Base-by-base conservation (phyloP, 1,140 invertebrate species). In the Globodera ellingtonae region DNA sequence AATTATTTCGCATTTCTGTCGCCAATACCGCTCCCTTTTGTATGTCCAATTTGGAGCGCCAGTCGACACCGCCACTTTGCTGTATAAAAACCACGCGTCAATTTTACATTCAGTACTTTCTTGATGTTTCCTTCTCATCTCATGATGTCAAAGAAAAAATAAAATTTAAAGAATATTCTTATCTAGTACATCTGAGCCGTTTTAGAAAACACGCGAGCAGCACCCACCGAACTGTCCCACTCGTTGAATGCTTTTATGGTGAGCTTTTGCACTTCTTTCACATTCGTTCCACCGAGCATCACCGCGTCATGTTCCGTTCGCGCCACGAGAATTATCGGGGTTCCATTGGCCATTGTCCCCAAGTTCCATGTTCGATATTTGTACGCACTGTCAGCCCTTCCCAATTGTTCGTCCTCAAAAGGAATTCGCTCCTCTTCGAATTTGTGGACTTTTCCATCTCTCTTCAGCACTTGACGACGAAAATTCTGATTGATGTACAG, bases 401-500 rank as follows among this genome's bases (percentile, higher is more conserved):
- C 52, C 18, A 79, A 79, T 10, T 81, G n/a, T 18, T 85, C 84
- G 24, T 85, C 84, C 56, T 85, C 84, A 46, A 85, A 85, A 9
- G 84, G 85, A 56, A 76, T 85, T 66, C 73, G 69, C n/a, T 75
- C 83, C 66, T 85, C 62, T 46, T 85, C 82, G 70, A 75, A 85
- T 59, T 84, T 86, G 52, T 76, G 78, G 3, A 72, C 67, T 66
- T 78, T 67, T 8, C 73, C 46, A n/a, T 83, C 72, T 6, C 82
- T 78, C 50, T 85, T 84, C 21, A 94, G 88, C 62, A 96, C 95
- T 92, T 99, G 98, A 86, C 99, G 97, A 69, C 96, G 97, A 90
- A 99, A 99, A 90, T 98, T 99, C 89, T 99, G 97, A 91, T 99
- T 99, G 85, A 99, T 98, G 88, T 97, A 98, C 0, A 97, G 98